Evolutionary conservation across 2,888 invertebrate species (phyloP), one percentile per base, ranked within the genome.

Genomic region (Uloborus plumipes): DNA sequence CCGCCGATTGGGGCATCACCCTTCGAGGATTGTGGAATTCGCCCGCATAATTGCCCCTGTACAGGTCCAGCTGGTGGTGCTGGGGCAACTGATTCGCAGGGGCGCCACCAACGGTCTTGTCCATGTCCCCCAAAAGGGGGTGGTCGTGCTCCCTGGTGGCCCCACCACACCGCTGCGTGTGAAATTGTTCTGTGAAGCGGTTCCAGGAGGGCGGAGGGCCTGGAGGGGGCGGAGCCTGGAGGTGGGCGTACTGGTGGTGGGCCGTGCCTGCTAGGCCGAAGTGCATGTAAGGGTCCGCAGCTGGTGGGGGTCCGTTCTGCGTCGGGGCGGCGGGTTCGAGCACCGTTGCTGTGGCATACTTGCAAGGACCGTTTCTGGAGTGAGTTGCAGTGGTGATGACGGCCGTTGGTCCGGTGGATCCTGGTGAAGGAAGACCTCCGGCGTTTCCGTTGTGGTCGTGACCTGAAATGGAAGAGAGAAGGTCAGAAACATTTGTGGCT

Each of bases 81-180:
- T 67, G 80, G 1, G 76, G 61, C n/a, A 75, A 64, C 49, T 74
- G 81, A 53, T 59, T 50, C 16, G 65, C 20, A 16, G 58, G 14
- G n/a, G 22, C 70, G 9, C 18, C 72, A n/a, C 69, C 69, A 15
- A 66, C 18, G 0, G 77, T 31, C 58, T 83, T 83, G 72, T 83
- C 83, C 50, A 77, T 16, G 50, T 83, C 83, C 0, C 72, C 66
- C 18, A 77, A 18, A 49, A 83, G 18, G 47, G 66, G 77, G 26
- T 83, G 83, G 16, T 83, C 83, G 74, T 80, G 80, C 22, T 81
- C 81, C 16, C 81, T 31, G 7, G 81, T 50, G n/a, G 20, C 55
- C 14, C 66, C 53, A 13, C 79, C 79, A 11, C 69, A 69, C 26
- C 83, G 53, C 64, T 72, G 83, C 0, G 83, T 64, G 11, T 39